Evolutionary conservation across 2,888 invertebrate genomes (phyloP).

Genomic region (Deilephila porcellus): DNA sequence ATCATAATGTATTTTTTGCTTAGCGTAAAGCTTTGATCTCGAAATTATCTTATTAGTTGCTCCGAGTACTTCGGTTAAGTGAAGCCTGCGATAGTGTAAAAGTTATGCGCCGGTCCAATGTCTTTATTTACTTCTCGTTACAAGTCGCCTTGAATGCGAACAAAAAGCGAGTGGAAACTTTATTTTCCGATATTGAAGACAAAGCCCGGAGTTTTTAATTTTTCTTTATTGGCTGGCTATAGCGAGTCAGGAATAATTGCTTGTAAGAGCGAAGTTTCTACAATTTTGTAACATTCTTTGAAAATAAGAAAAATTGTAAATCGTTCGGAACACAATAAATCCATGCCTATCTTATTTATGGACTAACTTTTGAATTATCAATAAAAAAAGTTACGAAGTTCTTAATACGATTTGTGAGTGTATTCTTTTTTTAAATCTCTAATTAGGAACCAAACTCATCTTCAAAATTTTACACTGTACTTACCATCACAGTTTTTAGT

Average conservation of each 20-base stretch:
- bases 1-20: conserved; percentile 45
- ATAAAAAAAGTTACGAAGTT: no score
- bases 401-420: no score
- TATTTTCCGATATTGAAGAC: conserved; percentile 5
- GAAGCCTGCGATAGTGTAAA: not conserved
- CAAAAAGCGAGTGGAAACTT: not conserved
- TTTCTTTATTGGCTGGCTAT: not conserved
- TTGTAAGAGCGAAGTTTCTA: no score
- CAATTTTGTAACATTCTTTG: no score
- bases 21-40: conserved; percentile 35
- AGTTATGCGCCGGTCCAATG: not conserved
- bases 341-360: no score
- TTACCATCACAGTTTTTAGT: no score
- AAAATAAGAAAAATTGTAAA: no score
- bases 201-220: not conserved
- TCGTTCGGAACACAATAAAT: no score
- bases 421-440: no score
- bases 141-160: not conserved
- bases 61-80: conserved; percentile 29
- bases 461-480: no score
- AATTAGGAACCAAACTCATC: no score
- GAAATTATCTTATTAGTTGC: conserved; percentile 47
- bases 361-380: no score
- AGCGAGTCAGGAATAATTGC: not conserved
- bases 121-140: conserved; percentile 4